Evolutionary conservation across 2,888 invertebrate species (phyloP).

Genomic region (Standfussiana lucernea): DNA sequence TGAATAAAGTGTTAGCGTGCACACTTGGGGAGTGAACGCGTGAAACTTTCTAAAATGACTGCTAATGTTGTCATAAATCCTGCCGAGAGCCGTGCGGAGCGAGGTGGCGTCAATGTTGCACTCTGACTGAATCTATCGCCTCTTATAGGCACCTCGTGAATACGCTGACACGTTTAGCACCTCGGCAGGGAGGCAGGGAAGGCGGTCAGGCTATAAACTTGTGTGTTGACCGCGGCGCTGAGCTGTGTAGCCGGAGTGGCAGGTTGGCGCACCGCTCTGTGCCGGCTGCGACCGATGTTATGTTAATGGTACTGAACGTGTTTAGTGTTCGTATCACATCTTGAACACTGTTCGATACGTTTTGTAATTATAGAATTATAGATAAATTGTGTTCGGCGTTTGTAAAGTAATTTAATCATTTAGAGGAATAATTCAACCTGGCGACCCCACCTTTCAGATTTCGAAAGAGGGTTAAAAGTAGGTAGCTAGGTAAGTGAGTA

Average conservation of each 20-base stretch:
- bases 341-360: background rate
- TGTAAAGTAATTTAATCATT: background rate
- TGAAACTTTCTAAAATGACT: conserved; percentile 48
- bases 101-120: conserved; percentile 37
- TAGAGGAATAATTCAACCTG: background rate
- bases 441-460: background rate
- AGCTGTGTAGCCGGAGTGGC: background rate
- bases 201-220: background rate
- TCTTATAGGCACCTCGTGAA: conserved; percentile 10
- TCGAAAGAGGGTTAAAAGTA: conserved; percentile 1
- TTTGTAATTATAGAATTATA: no score
- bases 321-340: background rate
- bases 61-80: conserved; percentile 53
- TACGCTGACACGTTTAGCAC: conserved; percentile 18
- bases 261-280: background rate
- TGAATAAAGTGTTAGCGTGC: conserved; percentile 32
- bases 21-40: conserved; percentile 14
- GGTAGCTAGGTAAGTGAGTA: background rate
- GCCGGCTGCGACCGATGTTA: background rate
- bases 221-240: background rate
- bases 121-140: conserved; percentile 27
- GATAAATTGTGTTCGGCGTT: background rate
- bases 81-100: conserved; percentile 4
- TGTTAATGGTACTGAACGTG: background rate
- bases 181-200: background rate